Evolutionary conservation across 2,888 invertebrate genomes (phyloP).

Genomic region (Pristionchus arcanus): DNA sequence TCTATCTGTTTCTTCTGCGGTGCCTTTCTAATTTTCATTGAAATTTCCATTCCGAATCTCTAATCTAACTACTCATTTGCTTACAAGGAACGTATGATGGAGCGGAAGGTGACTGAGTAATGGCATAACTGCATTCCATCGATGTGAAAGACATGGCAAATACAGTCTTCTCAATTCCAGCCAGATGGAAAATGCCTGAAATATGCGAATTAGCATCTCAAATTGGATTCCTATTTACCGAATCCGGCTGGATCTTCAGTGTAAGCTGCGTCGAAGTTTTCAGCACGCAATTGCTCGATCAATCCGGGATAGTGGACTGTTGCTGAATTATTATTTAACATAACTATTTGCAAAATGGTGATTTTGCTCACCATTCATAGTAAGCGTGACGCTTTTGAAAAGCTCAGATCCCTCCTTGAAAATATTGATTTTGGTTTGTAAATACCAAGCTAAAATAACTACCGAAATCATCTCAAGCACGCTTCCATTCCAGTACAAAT

Average conservation of each 20-base stretch:
- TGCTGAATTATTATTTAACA: background rate
- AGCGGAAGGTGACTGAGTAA: background rate
- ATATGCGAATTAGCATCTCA: too few relatives aligned
- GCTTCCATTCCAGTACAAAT: background rate
- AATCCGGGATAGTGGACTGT: background rate
- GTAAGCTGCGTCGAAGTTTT: conserved; percentile 12
- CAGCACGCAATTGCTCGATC: background rate
- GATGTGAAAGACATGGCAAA: background rate
- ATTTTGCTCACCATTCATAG: background rate
- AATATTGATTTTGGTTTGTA: background rate
- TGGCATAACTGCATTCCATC: background rate
- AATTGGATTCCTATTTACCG: background rate
- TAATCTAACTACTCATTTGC: too few relatives aligned
- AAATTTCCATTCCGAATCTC: too few relatives aligned
- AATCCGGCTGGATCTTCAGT: conserved; percentile 4
- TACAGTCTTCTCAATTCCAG: background rate
- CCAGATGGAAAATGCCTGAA: background rate
- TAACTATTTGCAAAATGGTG: background rate
- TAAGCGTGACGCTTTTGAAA: background rate
- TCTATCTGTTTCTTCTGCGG: too few relatives aligned
- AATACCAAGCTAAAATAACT: background rate
- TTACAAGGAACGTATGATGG: background rate
- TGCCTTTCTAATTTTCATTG: too few relatives aligned
- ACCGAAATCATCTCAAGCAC: background rate
- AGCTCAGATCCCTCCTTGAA: background rate